These are phyloP conservation scores for Drosophila setosimentum DNA, from an alignment of 2,888 invertebrate genomes.

Conservation along the genomic window DNA sequence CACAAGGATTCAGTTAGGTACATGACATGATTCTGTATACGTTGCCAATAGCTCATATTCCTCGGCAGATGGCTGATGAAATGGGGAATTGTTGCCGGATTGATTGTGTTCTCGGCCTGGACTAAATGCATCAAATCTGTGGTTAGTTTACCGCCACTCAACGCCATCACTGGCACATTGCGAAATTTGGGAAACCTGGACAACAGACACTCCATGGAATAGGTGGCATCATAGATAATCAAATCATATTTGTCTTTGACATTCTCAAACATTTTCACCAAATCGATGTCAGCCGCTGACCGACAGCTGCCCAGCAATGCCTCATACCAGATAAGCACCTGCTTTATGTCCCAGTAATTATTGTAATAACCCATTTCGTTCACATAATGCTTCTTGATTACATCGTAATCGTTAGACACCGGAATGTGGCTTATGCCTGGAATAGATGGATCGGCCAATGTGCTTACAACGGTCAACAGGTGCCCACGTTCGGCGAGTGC, in stretches of 20 bases:
- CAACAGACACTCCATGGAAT: slow-evolving; percentile 48
- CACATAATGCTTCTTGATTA: slow-evolving; percentile 51
- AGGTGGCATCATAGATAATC: slow-evolving; percentile 63
- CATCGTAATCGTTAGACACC: slow-evolving; percentile 49
- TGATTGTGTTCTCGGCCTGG: slow-evolving; percentile 59
- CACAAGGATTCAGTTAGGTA: slow-evolving; percentile 56
- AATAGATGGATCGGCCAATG: slow-evolving; percentile 9
- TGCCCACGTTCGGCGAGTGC: slow-evolving; percentile 58
- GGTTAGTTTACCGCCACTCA: slow-evolving; percentile 66
- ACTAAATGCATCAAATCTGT: slow-evolving; percentile 42
- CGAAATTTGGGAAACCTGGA: slow-evolving; percentile 12
- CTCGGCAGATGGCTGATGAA: slow-evolving; percentile 43
- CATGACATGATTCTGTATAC: slow-evolving; percentile 57
- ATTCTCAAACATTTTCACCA: background rate
- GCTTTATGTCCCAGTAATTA: slow-evolving; percentile 33
- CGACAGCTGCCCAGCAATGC: slow-evolving; percentile 55
- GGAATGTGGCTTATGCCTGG: slow-evolving; percentile 15
- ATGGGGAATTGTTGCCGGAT: slow-evolving; percentile 54
- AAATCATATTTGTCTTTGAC: slow-evolving; percentile 38
- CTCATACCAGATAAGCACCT: slow-evolving; percentile 70
- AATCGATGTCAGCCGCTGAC: slow-evolving; percentile 3
- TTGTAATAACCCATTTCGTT: slow-evolving; percentile 10
- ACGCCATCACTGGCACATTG: slow-evolving; percentile 44
- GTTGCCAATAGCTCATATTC: slow-evolving; percentile 58
- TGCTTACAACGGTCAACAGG: slow-evolving; percentile 44